Conservation (phyloP, 2,113 vertebrate genomes). For the Albula glossodonta region DNA sequence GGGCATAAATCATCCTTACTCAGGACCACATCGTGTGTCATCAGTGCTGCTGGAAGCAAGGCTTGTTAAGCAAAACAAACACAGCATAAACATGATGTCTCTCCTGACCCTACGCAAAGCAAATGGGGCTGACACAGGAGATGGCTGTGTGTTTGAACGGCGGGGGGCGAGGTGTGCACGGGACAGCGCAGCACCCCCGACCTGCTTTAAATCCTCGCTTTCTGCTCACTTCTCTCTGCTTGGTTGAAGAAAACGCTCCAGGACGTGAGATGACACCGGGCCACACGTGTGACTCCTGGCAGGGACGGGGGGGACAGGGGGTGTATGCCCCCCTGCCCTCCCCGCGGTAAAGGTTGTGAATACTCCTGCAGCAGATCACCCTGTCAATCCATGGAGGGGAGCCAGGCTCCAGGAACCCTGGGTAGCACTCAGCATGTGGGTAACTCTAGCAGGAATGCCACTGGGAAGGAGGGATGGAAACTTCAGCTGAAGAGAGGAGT, state of each 20-base stretch:
- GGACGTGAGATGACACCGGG: neutral
- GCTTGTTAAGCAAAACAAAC: constrained; percentile 7
- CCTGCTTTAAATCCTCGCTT: neutral
- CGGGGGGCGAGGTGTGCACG: neutral
- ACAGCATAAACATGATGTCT: neutral
- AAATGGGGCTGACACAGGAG: neutral
- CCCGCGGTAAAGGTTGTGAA: constrained; percentile 11
- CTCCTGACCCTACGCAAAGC: constrained; percentile 13
- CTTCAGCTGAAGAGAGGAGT: constrained; percentile 26
- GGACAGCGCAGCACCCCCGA: neutral
- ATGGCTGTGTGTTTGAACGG: neutral
- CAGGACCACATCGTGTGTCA: neutral
- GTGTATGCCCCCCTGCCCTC: neutral
- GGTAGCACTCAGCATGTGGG: constrained; percentile 8
- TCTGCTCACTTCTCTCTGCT: neutral
- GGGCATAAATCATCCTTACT: neutral
- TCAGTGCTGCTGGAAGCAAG: neutral
- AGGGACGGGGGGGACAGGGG: neutral
- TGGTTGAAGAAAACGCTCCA: neutral
- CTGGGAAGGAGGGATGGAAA: constrained; percentile 13
- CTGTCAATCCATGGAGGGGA: constrained; percentile 29
- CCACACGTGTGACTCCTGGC: neutral
- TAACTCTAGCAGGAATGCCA: constrained; percentile 31
- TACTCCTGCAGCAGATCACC: constrained; percentile 29
- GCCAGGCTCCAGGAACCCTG: constrained; percentile 31